A percentile compares a stretch with the other conserved stretches of the same genome.
These are phyloP conservation scores for Erithacus rubecula DNA, from an alignment of 2,797 vertebrate species.

Conservation along the genomic window DNA sequence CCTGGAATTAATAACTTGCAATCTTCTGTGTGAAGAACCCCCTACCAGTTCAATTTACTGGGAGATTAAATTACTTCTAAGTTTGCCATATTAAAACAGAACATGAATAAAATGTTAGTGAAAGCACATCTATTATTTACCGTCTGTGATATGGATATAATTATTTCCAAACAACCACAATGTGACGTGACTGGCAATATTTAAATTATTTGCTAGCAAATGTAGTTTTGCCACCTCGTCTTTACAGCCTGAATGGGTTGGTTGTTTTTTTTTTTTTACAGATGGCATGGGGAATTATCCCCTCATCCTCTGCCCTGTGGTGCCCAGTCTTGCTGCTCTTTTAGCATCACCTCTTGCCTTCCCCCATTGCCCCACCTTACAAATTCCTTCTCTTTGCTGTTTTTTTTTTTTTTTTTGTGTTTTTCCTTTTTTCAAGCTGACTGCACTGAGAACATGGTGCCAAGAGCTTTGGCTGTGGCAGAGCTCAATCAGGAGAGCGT, in stretches of 20 bases:
- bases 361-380: not conserved
- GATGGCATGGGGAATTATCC: not conserved
- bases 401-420: not conserved
- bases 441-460: not conserved
- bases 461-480: not conserved
- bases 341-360: not conserved
- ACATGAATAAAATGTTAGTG: conserved; percentile 84
- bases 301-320: not conserved
- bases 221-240: not conserved
- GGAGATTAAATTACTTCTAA: conserved; percentile 92
- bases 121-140: conserved; percentile 91
- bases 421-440: not conserved
- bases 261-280: not conserved
- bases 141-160: conserved; percentile 94
- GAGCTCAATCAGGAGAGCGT: not conserved
- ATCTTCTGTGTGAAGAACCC: conserved; percentile 87
- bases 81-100: conserved; percentile 90
- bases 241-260: not conserved
- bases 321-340: not conserved
- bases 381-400: not conserved
- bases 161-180: conserved; percentile 87
- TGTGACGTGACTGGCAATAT: conserved; percentile 84
- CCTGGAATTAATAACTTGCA: conserved; percentile 87
- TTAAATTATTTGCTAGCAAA: conserved; percentile 75
- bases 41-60: conserved; percentile 88